Evolutionary conservation across 2,888 invertebrate genomes (phyloP), one percentile per base, ranked within the genome.

Genomic region (Ornithoptera alexandrae): DNA sequence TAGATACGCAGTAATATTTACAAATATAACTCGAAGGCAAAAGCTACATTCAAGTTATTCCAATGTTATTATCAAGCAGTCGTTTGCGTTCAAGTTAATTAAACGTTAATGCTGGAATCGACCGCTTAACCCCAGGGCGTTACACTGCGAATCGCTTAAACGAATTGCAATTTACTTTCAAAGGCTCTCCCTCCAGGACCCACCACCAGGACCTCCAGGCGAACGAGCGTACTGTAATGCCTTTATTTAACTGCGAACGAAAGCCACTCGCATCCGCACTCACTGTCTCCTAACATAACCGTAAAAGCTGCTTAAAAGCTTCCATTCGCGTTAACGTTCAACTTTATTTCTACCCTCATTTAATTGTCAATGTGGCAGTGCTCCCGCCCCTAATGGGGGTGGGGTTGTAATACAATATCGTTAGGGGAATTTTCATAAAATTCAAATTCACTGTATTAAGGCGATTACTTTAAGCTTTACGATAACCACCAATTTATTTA

Each of bases 301-400:
- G 69, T 69, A 60, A 68, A 68, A 63, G 63, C 50, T 53, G 17
- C 59, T 68, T 68, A 53, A 68, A 63, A 63, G 68, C 63, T 36
- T 18, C 59, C 50, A 58, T 68, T 68, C 20, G 63, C 46, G 59
- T 64, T 64, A 60, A 63, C 62, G 68, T 58, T 46, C 56, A 62
- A 20, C 56, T 62, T 67, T 62, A 67, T 67, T 62, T n/a, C 67
- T n/a, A 57, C 57, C 67, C 62, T 62, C 53, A 57, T 62, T 62
- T 67, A 42, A 67, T 67, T 67, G 62, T 42, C 15, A 57, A 24
- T 57, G 42, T 61, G 57, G 62, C 20, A 67, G 67, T n/a, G 22
- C n/a, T 56, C 53, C 67, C 61, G 53, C 53, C 39, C 39, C 30
- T 62, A 56, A 62, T 56, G 22, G 39, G 39, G 60, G 56, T 3